These are phyloP conservation scores for Ctenochaetus hawaiiensis DNA, from an alignment of 2,797 vertebrate species.

Conservation along the genomic window DNA sequence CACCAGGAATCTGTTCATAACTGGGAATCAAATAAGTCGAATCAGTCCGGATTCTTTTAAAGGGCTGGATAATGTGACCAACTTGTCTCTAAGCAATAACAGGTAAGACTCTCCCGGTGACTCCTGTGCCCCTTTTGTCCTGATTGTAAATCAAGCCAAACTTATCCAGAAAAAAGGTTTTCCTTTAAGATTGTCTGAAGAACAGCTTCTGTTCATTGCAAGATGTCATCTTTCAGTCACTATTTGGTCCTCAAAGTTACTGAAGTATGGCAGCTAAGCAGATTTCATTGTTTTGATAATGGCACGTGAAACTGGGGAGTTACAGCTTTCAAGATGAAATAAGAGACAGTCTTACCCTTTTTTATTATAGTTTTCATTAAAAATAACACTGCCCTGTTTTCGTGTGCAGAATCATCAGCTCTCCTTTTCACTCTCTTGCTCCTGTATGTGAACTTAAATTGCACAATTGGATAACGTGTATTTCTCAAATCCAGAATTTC, in stretches of 20 bases:
- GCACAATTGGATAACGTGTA: too few species aligned
- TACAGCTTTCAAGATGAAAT: background rate
- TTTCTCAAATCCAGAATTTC: slow-evolving; percentile 75
- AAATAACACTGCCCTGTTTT: background rate
- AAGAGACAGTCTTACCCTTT: too few species aligned
- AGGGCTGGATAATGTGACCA: slow-evolving; percentile 85
- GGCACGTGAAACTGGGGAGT: background rate
- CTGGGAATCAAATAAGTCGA: slow-evolving; percentile 81
- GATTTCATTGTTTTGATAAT: background rate
- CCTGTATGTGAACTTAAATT: background rate
- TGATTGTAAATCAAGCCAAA: background rate
- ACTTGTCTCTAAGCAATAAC: slow-evolving; percentile 86
- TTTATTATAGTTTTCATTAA: background rate
- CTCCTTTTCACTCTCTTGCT: background rate
- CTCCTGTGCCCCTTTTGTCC: background rate
- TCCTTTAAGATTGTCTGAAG: background rate
- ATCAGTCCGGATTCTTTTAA: slow-evolving; percentile 81
- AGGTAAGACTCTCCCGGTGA: slow-evolving; percentile 70
- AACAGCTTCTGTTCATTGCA: background rate
- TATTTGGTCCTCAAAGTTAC: background rate
- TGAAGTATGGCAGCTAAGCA: background rate
- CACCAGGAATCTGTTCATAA: slow-evolving; percentile 86
- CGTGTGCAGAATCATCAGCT: background rate
- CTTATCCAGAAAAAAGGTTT: background rate
- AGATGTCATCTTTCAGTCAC: background rate